Evolutionary conservation across 1,140 invertebrate species (phyloP).

Genomic region (Dufourea novaeangliae): DNA sequence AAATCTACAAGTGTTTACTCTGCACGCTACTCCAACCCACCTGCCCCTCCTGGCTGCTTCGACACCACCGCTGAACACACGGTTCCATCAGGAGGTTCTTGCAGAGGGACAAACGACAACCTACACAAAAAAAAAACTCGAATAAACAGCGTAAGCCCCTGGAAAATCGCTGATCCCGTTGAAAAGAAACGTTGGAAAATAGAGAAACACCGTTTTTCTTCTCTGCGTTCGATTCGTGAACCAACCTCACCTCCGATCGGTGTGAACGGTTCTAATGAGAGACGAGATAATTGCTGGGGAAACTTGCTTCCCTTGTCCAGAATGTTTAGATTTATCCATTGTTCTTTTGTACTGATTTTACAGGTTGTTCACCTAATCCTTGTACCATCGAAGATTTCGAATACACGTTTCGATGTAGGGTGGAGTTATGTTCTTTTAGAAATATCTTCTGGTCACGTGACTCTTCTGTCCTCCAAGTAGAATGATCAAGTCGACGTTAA

Average conservation of each 20-base stretch:
- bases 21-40: neutral
- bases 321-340: conserved; percentile 30
- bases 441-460: too few relatives aligned
- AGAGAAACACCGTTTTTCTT: conserved; percentile 3
- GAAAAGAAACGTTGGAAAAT: conserved; percentile 58
- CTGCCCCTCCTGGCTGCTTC: conserved; percentile 5
- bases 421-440: neutral
- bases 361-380: neutral
- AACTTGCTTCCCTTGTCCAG: conserved; percentile 18
- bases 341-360: neutral
- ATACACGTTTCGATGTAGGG: neutral
- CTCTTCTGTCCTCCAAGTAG: neutral
- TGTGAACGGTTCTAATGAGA: conserved; percentile 29
- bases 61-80: conserved; percentile 22
- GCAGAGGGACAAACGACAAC: conserved; percentile 28
- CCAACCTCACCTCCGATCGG: neutral
- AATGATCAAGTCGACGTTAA: conserved; percentile 47
- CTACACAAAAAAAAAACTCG: conserved; percentile 13
- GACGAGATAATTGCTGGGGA: conserved; percentile 38
- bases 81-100: conserved; percentile 10
- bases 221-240: neutral
- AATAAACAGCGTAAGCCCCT: conserved; percentile 18
- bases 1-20: conserved; percentile 81
- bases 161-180: conserved; percentile 77
- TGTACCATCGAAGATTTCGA: conserved; percentile 6